Evolutionary conservation across 2,888 invertebrate genomes (phyloP).

Genomic region (Athalia cordata): DNA sequence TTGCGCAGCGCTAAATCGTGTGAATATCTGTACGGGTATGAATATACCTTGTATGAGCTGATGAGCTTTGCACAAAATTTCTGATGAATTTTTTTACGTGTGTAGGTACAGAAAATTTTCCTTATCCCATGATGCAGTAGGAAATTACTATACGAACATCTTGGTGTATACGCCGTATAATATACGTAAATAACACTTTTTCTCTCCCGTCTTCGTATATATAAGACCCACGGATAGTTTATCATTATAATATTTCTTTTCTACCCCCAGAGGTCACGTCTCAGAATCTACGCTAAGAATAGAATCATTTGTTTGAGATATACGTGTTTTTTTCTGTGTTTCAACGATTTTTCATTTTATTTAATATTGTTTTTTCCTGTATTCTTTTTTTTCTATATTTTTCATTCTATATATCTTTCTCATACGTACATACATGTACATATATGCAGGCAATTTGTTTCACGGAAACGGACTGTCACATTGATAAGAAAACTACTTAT

Average conservation of each 20-base stretch:
- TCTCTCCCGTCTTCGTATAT: slow-evolving; percentile 19
- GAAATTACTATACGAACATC: background rate
- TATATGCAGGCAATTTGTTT: too few species aligned
- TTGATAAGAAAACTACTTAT: too few species aligned
- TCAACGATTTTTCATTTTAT: slow-evolving; percentile 6
- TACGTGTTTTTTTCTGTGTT: background rate
- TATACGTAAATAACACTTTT: slow-evolving; percentile 31
- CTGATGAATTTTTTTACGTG: too few species aligned
- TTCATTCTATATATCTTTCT: background rate
- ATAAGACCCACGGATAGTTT: slow-evolving; percentile 37
- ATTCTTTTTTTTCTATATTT: too few species aligned
- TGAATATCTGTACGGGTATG: too few species aligned
- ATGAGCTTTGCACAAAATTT: too few species aligned
- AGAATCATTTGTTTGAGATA: slow-evolving; percentile 28
- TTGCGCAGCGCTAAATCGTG: too few species aligned
- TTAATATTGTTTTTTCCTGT: too few species aligned
- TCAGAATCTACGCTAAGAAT: slow-evolving; percentile 32
- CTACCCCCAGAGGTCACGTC: slow-evolving; percentile 23
- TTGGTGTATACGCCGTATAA: background rate
- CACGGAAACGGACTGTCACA: too few species aligned
- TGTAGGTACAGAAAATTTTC: background rate
- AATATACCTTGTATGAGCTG: too few species aligned
- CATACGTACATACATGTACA: background rate
- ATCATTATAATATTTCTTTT: slow-evolving; percentile 33
- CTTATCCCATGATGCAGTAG: background rate